Evolutionary conservation across 2,888 invertebrate species (phyloP), one percentile per base, ranked within the genome.

Genomic region (Dexiosoma caninum): DNA sequence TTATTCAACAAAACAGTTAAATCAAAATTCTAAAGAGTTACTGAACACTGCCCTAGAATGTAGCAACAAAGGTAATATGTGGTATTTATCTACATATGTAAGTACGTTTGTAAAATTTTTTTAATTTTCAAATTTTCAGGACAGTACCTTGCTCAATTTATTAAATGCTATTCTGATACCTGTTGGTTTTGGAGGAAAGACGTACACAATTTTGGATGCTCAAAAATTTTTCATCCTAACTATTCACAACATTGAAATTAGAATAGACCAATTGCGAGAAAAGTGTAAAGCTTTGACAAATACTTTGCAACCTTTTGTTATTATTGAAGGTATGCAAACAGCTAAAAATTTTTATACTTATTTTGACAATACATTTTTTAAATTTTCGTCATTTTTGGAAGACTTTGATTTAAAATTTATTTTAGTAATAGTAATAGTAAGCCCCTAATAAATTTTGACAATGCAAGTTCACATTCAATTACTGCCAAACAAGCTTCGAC

Each of bases 241-340:
- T 0, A 27, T 53, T 2, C n/a, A 40, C 27, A 35, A 70, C 46
- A 57, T 70, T 21, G 5, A 53, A 23, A 23, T 51, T 1, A 66
- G 32, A 32, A 69, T 55, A 10, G 69, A 69, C 1, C 14, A 69
- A 69, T 19, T 69, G 21, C n/a, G 8, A 23, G 42, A 32, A 44
- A 69, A 69, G 53, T 69, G 23, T 46, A 59, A n/a, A 51, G n/a
- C 44, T 3, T 49, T 70, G 19, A 23, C 27, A 70, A 59, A 60
- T 51, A 42, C 70, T 6, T 60, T 70, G 49, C 70, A 59, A 37
- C 49, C 70, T 4, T 37, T 59, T 12, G 57, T 55, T n/a, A 57
- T 69, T 44, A 14, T 69, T 57, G 57, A 69, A 69, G 69, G 69
- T 57, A n/a, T 69, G 57, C 55, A 49, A 59, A 14, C 23, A 60